Evolutionary conservation across 2,113 vertebrate species (phyloP).

Genomic region (Erythrocercus mccallii): DNA sequence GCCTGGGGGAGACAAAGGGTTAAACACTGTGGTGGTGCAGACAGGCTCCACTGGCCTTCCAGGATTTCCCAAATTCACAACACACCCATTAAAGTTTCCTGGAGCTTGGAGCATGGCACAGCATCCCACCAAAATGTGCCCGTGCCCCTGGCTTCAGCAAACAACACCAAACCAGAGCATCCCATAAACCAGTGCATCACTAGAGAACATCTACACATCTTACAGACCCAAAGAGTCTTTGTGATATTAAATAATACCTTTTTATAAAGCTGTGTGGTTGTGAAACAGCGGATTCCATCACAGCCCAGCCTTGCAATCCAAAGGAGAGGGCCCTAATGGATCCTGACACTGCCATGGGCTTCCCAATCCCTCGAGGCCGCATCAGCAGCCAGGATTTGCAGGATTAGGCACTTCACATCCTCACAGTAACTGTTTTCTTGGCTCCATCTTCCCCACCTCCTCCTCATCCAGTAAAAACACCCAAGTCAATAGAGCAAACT

Average conservation of each 20-base stretch:
- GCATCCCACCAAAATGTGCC: accelerated
- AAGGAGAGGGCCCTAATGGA: neutral
- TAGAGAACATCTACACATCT: accelerated
- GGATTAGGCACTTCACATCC: neutral
- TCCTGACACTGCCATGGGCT: neutral
- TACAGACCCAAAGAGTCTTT: neutral
- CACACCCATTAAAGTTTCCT: neutral
- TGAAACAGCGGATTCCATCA: neutral
- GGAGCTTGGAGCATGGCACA: neutral
- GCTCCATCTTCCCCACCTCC: neutral
- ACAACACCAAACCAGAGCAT: accelerated
- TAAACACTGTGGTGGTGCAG: neutral
- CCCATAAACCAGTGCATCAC: accelerated
- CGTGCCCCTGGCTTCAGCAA: accelerated
- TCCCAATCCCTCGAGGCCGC: neutral
- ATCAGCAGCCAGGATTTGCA: neutral
- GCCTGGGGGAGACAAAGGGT: neutral
- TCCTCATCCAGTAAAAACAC: neutral
- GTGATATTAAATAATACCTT: neutral
- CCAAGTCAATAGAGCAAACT: neutral
- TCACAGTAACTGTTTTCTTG: neutral
- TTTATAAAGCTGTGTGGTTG: neutral
- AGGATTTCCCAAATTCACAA: neutral
- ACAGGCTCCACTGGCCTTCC: neutral
- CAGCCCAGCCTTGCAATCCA: neutral